phyloP scores from a whole-genome alignment of 2,797 vertebrate species.

The Anguilla marmorata region DNA sequence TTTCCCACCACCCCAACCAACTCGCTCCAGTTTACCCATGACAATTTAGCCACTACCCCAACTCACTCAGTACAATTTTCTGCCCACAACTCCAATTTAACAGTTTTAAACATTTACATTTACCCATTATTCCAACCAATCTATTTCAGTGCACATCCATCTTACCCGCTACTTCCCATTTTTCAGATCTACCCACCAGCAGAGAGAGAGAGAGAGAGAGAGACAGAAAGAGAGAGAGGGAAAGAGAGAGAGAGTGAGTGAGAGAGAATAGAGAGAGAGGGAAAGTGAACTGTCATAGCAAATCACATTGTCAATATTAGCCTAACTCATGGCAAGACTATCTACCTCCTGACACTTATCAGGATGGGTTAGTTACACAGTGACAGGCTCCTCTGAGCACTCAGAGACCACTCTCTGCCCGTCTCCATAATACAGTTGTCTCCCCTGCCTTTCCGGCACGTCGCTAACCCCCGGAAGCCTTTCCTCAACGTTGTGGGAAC shows the following conservation, averaged over 20 bases:
- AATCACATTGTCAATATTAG: conserved; percentile 28
- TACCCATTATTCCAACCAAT: conserved; percentile 6
- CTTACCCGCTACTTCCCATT: conserved; percentile 7
- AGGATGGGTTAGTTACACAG: conserved; percentile 12
- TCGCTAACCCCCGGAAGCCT: not conserved
- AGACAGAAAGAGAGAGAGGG: not conserved
- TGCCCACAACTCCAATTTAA: not conserved
- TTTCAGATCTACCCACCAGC: not conserved
- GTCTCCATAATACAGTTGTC: not conserved
- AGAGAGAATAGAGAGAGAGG: not conserved
- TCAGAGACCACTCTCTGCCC: not conserved
- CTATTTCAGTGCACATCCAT: not conserved
- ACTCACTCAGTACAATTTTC: not conserved
- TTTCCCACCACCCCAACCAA: not conserved
- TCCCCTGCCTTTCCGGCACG: not conserved
- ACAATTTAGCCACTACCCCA: not conserved
- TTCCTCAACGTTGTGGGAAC: not conserved
- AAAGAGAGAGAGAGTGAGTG: not conserved
- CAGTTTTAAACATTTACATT: not conserved
- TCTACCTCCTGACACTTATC: conserved; percentile 16
- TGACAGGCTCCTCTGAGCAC: not conserved
- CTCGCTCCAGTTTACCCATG: not conserved
- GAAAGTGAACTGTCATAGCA: conserved; percentile 32
- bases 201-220: not conserved
- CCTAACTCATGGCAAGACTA: conserved; percentile 23